Conservation (phyloP, 2,113 vertebrate genomes). For the Genyomyrus donnyi region DNA sequence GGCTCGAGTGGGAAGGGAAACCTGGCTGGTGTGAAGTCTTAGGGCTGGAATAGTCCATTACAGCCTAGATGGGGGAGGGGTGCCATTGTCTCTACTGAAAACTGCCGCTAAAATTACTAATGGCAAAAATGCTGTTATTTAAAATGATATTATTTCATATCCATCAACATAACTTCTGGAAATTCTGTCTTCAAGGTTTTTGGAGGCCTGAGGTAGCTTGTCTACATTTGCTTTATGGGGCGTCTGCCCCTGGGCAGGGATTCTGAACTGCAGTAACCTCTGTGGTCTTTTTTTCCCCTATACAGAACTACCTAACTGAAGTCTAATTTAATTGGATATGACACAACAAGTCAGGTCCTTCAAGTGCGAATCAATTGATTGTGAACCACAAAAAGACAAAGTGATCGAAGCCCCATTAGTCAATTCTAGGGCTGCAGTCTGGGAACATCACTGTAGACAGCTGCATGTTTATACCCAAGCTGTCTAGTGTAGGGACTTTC, state of each 20-base stretch:
- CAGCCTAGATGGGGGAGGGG: background rate
- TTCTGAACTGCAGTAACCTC: background rate
- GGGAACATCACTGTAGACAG: background rate
- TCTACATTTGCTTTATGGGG: background rate
- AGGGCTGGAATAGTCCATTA: background rate
- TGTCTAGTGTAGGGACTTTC: background rate
- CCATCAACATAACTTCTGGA: background rate
- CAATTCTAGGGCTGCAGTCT: too few species aligned
- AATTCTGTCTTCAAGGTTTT: background rate
- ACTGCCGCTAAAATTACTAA: background rate
- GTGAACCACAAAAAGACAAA: background rate
- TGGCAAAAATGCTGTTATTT: background rate
- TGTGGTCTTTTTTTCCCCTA: background rate
- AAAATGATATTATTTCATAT: background rate
- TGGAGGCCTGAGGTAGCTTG: background rate
- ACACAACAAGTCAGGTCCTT: background rate
- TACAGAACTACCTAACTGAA: background rate
- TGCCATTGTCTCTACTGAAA: background rate
- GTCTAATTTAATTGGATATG: background rate
- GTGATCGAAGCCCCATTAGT: background rate
- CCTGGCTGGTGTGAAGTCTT: background rate
- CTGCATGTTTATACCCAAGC: background rate
- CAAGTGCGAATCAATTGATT: background rate
- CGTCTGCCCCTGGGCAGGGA: background rate
- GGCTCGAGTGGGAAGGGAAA: background rate